Evolutionary conservation across 2,113 vertebrate genomes (phyloP).

Genomic region (Microtus pennsylvanicus): DNA sequence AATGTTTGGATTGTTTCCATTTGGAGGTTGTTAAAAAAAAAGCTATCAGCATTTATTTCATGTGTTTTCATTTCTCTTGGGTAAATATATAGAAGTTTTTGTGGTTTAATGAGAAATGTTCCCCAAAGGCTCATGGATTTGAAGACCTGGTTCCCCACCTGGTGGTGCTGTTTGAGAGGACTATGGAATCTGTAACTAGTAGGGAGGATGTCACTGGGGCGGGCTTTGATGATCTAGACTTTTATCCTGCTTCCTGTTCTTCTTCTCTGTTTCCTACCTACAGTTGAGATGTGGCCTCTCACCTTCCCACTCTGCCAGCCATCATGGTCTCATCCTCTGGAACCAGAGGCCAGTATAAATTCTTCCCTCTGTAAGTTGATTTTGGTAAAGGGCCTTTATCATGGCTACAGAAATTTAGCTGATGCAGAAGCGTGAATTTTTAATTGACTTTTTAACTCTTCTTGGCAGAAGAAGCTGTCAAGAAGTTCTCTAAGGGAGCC

Average conservation of each 20-base stretch:
- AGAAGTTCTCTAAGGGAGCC: neutral
- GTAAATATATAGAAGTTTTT: neutral
- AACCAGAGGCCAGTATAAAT: too few species aligned
- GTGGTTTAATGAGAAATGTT: neutral
- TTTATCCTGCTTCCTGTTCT: neutral
- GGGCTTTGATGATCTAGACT: neutral
- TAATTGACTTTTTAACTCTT: slow-evolving; percentile 45
- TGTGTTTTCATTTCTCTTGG: slow-evolving; percentile 53
- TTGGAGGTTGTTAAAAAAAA: neutral
- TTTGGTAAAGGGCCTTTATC: neutral
- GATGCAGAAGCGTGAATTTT: neutral
- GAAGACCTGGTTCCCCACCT: neutral
- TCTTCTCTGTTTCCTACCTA: neutral
- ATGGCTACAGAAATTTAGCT: neutral
- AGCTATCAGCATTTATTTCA: neutral
- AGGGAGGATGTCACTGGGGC: neutral
- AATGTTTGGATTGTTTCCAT: neutral
- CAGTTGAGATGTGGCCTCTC: neutral
- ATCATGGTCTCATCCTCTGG: too few species aligned
- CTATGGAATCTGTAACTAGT: neutral
- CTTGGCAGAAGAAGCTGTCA: slow-evolving; percentile 19
- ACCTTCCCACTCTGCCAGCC: neutral
- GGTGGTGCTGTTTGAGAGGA: neutral
- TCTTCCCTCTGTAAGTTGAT: too few species aligned
- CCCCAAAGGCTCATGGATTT: neutral